A percentile compares a stretch with the other conserved stretches of the same genome.
phyloP scores from a whole-genome alignment of 2,888 invertebrate species.

The Sylvicola cinctus region DNA sequence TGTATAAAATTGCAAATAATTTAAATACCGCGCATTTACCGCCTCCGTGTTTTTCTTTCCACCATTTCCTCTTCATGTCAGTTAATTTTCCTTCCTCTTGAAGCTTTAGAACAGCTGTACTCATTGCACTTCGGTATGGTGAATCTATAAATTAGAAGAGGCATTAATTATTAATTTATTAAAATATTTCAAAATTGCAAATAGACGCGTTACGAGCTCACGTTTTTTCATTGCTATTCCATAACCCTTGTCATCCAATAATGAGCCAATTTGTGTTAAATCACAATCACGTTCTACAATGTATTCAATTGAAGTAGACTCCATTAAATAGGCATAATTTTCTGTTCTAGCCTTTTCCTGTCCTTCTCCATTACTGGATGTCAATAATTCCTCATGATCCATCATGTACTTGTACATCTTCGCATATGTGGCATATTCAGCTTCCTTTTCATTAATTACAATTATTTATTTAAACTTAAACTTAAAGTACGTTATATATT shows the following conservation, averaged over 20 bases:
- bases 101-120: slow-evolving; percentile 59
- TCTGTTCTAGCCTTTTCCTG: slow-evolving; percentile 27
- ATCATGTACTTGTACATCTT: slow-evolving; percentile 67
- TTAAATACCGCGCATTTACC: slow-evolving; percentile 31
- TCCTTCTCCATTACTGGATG: slow-evolving; percentile 32
- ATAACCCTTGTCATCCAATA: slow-evolving; percentile 51
- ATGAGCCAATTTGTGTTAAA: slow-evolving; percentile 35
- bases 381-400: slow-evolving; percentile 34
- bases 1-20: too few relatives aligned
- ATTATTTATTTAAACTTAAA: not conserved
- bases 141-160: slow-evolving; percentile 15
- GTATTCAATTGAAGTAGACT: slow-evolving; percentile 59
- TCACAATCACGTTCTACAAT: slow-evolving; percentile 41
- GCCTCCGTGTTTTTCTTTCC: slow-evolving; percentile 65
- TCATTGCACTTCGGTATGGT: slow-evolving; percentile 50
- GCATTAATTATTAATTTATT: not conserved
- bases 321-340: slow-evolving; percentile 59
- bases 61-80: slow-evolving; percentile 70
- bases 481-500: too few relatives aligned
- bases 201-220: slow-evolving; percentile 14
- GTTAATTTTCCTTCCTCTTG: slow-evolving; percentile 67
- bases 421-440: slow-evolving; percentile 53
- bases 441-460: slow-evolving; percentile 33
- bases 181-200: too few relatives aligned
- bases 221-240: slow-evolving; percentile 52